Conservation (phyloP, 2,113 vertebrate species). For the Macquaria australasica region DNA sequence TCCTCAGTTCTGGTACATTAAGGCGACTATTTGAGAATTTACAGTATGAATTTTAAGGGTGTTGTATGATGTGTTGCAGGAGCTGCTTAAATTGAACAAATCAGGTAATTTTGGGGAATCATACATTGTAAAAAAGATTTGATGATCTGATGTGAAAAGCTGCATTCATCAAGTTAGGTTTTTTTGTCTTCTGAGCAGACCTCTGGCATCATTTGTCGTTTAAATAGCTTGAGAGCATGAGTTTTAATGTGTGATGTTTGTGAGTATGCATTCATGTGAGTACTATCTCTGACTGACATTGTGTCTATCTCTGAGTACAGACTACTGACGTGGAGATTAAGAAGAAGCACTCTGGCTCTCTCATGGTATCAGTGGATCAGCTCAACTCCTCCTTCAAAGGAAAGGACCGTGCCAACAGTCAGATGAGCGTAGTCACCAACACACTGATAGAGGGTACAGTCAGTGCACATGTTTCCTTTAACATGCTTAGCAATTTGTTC, state of each 20-base stretch:
- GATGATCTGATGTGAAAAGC: not conserved
- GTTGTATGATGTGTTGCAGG: conserved; percentile 7
- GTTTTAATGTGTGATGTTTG: conserved; percentile 27
- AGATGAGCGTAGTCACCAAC: conserved; percentile 96
- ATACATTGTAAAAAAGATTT: not conserved
- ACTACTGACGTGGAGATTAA: conserved; percentile 94
- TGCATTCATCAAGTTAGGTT: not conserved
- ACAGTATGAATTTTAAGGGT: conserved; percentile 30
- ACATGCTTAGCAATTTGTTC: not conserved
- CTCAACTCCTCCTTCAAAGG: conserved; percentile 93
- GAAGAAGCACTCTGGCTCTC: conserved; percentile 95
- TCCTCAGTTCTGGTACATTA: conserved; percentile 1
- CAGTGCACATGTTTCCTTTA: not conserved
- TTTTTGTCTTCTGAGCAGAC: conserved; percentile 21
- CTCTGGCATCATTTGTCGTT: not conserved
- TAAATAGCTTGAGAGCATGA: not conserved
- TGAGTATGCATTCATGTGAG: conserved; percentile 1
- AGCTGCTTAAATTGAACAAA: conserved; percentile 16
- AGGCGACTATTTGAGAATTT: conserved; percentile 61
- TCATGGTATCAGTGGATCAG: conserved; percentile 97
- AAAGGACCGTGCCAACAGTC: conserved; percentile 95
- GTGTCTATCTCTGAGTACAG: conserved; percentile 79
- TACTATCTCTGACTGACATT: conserved; percentile 44
- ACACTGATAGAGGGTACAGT: conserved; percentile 93
- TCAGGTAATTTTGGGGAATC: not conserved